Evolutionary conservation across 2,113 vertebrate species (phyloP), one percentile per base, ranked within the genome.

Genomic region (Peromyscus californicus): DNA sequence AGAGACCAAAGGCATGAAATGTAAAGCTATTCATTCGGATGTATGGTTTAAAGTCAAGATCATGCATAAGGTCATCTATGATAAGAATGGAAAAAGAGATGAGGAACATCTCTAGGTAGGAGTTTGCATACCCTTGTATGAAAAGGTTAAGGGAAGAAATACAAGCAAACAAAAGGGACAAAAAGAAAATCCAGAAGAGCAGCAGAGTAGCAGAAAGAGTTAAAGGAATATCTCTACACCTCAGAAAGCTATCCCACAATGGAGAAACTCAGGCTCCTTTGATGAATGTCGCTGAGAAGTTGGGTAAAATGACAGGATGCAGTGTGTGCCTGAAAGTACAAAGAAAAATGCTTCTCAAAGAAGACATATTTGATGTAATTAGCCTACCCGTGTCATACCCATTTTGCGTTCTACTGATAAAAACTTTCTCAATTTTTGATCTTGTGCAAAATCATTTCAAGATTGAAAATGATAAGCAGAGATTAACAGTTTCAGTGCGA

Each of bases 341-440:
- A 92, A 92, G 31, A 96, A 94, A 97, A 91, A 75, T 93, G 54
- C 65, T 90, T 45, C 65, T 84, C 59, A 96, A 95, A 75, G 63
- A 93, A 97, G 67, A 93, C 48, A 84, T 87, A 96, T 79, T 90
- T 90, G 39, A 95, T 95, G 74, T 79, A 61, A 95, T 69, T 93
- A 84, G 91, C 57, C 90, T 86, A 79, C 36, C 51, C 45, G 87
- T 84, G 63, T 75, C 48, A 93, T 67, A 83, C 1, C 11, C 54
- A 90, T 90, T 97, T 87, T 24, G 3, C 85, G 57, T 95, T 90
- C 74, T 48, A 90, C 36, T 63, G 59, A 86, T 86, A 90, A 95
- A 91, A 63, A 36, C 26, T 95, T 95, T 59, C 19, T 90, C 75
- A 88, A 92, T 89, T 84, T 95, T 90, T 95, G 54, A 96, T 96